phyloP scores from a whole-genome alignment of 37 sponge, comb jelly and placozoan species.

The Cladorhizidae sp. region DNA sequence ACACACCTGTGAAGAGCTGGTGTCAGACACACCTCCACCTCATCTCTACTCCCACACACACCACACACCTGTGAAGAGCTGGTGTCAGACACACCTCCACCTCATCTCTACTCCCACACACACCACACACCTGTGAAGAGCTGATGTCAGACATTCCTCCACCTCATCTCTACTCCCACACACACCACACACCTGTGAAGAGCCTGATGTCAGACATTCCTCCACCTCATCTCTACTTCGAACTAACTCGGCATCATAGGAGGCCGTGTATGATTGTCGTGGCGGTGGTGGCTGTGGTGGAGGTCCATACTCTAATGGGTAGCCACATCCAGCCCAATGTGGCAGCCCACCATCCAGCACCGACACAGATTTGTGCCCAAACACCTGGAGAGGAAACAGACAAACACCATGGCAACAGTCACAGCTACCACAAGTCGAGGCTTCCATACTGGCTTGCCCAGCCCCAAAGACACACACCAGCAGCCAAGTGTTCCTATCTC shows the following conservation, averaged over 20 bases:
- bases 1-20: constrained; percentile 33
- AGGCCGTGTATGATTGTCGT: constrained; percentile 21
- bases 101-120: too few species aligned
- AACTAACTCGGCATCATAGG: constrained; percentile 21
- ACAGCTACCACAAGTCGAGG: not conserved
- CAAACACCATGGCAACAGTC: not conserved
- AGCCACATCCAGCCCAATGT: constrained; percentile 43
- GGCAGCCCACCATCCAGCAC: constrained; percentile 81
- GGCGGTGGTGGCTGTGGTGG: not conserved
- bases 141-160: too few species aligned
- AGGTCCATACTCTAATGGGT: constrained; percentile 23
- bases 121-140: too few species aligned
- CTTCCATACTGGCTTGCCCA: not conserved
- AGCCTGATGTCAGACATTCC: constrained; percentile 11
- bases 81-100: too few species aligned
- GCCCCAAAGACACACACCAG: not conserved
- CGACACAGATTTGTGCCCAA: constrained; percentile 76
- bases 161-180: too few species aligned
- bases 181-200: constrained; percentile 31
- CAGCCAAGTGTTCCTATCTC: too few species aligned
- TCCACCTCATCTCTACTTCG: constrained; percentile 51
- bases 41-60: constrained; percentile 44
- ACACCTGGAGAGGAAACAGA: constrained; percentile 10
- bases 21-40: constrained; percentile 37
- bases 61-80: too few species aligned